phyloP scores from a whole-genome alignment of 2,797 vertebrate species.

The Pantherophis alleghaniensis region DNA sequence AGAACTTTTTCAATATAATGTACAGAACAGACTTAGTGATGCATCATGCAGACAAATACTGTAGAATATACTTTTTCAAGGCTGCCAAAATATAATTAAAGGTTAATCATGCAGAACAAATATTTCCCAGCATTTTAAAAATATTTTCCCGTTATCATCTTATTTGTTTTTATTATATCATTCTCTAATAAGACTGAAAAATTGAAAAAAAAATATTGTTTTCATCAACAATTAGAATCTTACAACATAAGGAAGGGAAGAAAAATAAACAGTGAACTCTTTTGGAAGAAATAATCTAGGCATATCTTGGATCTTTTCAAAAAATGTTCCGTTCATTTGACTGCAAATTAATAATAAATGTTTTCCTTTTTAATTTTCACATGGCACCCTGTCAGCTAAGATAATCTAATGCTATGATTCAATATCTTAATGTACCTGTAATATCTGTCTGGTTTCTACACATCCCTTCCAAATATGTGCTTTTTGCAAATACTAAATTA shows the following conservation, averaged over 20 bases:
- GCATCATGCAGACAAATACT: neutral
- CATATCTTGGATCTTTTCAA: neutral
- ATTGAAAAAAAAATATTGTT: neutral
- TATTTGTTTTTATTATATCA: slow-evolving; percentile 7
- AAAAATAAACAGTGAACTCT: neutral
- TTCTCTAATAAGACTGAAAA: neutral
- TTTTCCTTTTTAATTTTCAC: neutral
- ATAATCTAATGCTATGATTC: neutral
- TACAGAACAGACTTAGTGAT: neutral
- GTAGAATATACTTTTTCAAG: neutral
- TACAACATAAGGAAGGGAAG: neutral
- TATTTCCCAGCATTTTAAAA: neutral
- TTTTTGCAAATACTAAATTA: neutral
- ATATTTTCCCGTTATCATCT: neutral
- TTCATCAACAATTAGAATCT: neutral
- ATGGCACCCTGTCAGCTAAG: neutral
- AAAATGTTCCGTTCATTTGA: neutral
- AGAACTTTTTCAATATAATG: neutral
- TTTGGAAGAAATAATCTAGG: neutral
- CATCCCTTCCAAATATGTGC: neutral
- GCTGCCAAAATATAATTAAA: neutral
- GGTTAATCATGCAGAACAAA: neutral
- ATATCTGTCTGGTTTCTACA: neutral
- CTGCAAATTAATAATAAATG: neutral
- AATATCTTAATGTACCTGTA: neutral